Evolutionary conservation across 92 coral and sea anemone genomes (phyloP).

Genomic region (Muricea muricata): DNA sequence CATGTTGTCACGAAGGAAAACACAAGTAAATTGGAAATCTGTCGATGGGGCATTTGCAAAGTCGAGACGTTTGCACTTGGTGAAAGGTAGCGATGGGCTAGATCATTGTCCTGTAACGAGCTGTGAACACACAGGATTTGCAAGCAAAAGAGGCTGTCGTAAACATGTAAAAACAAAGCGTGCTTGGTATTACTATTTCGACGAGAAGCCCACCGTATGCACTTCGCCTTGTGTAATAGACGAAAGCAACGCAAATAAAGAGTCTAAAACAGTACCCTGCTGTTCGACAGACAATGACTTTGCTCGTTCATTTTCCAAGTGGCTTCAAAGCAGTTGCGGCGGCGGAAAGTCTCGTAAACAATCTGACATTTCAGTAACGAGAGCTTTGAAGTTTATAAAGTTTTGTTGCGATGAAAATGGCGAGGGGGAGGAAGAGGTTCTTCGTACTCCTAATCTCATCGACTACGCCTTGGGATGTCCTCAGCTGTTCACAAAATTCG

Average conservation of each 20-base stretch:
- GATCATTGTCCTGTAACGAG: background rate
- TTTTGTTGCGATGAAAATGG: too few relatives aligned
- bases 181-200: background rate
- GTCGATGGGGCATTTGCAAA: too few relatives aligned
- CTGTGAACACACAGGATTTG: background rate
- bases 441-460: too few relatives aligned
- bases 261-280: background rate
- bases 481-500: background rate
- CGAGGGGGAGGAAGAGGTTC: too few relatives aligned
- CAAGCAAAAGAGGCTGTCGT: slow-evolving; percentile 1
- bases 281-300: background rate
- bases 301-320: background rate
- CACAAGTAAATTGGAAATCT: too few relatives aligned
- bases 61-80: too few relatives aligned
- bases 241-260: background rate
- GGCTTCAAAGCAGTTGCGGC: slow-evolving; percentile 14
- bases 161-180: background rate
- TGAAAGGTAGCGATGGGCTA: background rate
- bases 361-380: background rate
- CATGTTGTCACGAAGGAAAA: too few relatives aligned
- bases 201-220: background rate
- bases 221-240: background rate
- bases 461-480: background rate
- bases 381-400: background rate
- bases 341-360: background rate